These are phyloP conservation scores for Coremacera marginata DNA, from an alignment of 2,888 invertebrate species.

Conservation along the genomic window DNA sequence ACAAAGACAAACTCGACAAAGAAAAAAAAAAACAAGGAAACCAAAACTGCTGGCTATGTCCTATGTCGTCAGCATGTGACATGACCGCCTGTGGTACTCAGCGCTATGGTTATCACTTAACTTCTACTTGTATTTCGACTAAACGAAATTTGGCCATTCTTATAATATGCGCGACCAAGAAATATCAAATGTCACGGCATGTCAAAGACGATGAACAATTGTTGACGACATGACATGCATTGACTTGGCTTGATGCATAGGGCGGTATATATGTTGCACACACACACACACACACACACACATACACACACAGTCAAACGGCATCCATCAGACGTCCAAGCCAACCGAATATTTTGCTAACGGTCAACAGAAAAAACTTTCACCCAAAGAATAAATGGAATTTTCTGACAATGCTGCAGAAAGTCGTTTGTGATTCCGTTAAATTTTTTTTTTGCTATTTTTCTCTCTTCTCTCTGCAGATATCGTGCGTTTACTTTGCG, in stretches of 20 bases:
- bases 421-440: slow-evolving; percentile 5
- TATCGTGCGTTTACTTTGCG: slow-evolving; percentile 6
- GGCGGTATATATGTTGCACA: not conserved
- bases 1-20: not conserved
- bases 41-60: not conserved
- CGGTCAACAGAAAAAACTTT: not conserved
- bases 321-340: not conserved
- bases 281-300: too few relatives aligned
- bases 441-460: not conserved
- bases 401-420: not conserved
- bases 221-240: slow-evolving; percentile 18
- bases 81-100: too few relatives aligned
- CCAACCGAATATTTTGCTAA: not conserved
- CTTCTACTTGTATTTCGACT: not conserved
- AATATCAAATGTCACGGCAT: slow-evolving; percentile 12
- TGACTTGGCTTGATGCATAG: not conserved
- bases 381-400: not conserved
- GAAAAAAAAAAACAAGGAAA: not conserved
- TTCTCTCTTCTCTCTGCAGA: not conserved
- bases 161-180: not conserved
- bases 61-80: not conserved
- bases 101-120: not conserved
- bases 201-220: slow-evolving; percentile 7
- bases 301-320: not conserved
- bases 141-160: not conserved